Evolutionary conservation across 2,797 vertebrate species (phyloP), one percentile per base, ranked within the genome.

Genomic region (Chlorospingus flavigularis): DNA sequence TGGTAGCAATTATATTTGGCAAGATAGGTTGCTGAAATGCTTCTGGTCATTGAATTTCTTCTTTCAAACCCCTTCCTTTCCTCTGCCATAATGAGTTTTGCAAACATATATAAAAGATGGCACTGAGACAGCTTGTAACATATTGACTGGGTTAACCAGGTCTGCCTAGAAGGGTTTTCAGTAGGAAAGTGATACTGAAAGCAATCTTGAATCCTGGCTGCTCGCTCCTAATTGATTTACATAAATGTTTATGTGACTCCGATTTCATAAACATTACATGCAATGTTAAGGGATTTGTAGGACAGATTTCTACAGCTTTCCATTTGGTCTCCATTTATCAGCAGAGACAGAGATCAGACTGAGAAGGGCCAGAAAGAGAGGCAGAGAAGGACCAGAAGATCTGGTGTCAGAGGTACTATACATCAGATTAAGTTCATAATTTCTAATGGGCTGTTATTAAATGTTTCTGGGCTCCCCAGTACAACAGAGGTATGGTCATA

Each of bases 181-280:
- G 82, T 17, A 63, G 75, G 84, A 92, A 96, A 96, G 55, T 66
- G 78, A 96, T 92, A 78, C 87, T 48, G 79, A 72, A 95, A 91
- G 70, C 54, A 80, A 75, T 66, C 37, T 75, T 35, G 40, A 72
- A 70, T 50, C 60, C 66, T 86, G 82, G 37, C 62, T 95, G 57
- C 78, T 76, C 0, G 0, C 50, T 95, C 78, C 60, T 92, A 88
- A 92, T 80, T 94, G 94, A 94, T 96, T 94, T 94, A 94, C 91
- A 80, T 80, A 94, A 88, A 91, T 86, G 88, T 95, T 96, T 92
- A 83, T 85, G 76, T 60, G 70, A 66, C 79, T 94, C 79, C 2
- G 7, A 90, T 95, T 94, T 91, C 89, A 92, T 92, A 92, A 94
- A 92, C 78, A 84, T 88, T 74, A 62, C 51, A 42, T 57, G 33